phyloP scores from a whole-genome alignment of 2,888 invertebrate species.

The Nasonovia ribisnigri region DNA sequence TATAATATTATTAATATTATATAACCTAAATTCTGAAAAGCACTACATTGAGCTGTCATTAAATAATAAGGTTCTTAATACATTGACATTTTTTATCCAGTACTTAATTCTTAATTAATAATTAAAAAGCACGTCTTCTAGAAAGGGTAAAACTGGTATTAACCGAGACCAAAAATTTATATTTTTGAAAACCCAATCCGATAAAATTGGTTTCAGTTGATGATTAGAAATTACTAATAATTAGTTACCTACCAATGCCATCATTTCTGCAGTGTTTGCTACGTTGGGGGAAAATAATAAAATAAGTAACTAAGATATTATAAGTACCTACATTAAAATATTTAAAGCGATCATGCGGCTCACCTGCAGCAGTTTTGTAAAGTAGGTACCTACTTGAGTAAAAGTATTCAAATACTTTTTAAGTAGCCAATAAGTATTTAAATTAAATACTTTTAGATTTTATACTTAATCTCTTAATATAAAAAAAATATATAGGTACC shows the following conservation, averaged over 20 bases:
- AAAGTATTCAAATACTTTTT: background rate
- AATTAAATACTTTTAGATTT: background rate
- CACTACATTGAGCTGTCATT: no score
- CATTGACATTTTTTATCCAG: no score
- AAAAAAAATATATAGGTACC: background rate
- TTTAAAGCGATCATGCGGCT: background rate
- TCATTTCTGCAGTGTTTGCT: background rate
- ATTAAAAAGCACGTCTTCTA: no score
- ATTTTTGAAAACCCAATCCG: no score
- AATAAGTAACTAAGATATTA: background rate
- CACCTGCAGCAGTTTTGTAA: background rate
- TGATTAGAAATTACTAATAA: background rate
- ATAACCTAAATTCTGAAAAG: no score
- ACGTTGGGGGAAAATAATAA: background rate
- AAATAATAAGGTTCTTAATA: no score
- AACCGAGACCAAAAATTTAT: no score
- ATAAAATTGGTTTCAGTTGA: no score
- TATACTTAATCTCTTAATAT: background rate
- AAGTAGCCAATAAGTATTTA: background rate
- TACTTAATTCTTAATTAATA: no score
- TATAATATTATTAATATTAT: no score
- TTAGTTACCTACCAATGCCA: background rate
- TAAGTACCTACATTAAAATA: no score
- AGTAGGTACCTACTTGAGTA: background rate
- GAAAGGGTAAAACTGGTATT: no score